phyloP scores from a whole-genome alignment of 1,140 invertebrate genomes.

The Saxidomus purpurata region DNA sequence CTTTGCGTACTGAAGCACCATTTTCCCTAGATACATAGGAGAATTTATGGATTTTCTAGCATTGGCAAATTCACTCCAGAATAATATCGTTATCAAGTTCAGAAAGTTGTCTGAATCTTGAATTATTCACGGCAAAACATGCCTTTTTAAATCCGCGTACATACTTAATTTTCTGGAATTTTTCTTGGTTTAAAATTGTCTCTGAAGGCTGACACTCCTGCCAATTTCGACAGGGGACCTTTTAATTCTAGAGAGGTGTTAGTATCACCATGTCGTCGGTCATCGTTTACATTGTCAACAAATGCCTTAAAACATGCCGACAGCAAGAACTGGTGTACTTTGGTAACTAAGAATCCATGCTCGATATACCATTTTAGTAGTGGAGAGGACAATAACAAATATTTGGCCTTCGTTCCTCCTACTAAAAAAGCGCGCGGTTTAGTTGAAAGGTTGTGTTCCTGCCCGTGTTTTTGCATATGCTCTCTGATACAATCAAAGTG shows the following conservation, averaged over 20 bases:
- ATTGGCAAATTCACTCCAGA: conserved; percentile 13
- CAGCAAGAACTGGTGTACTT: conserved; percentile 64
- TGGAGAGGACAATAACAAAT: conserved; percentile 54
- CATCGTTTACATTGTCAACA: conserved; percentile 60
- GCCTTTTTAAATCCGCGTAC: too few relatives aligned
- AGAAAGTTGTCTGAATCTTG: not conserved
- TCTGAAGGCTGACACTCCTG: not conserved
- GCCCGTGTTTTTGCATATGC: conserved; percentile 61
- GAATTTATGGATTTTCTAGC: not conserved
- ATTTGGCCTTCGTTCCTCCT: conserved; percentile 47
- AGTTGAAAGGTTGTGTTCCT: conserved; percentile 28
- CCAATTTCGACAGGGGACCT: not conserved
- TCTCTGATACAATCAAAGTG: conserved; percentile 52
- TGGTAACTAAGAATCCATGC: conserved; percentile 57
- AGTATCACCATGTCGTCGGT: conserved; percentile 63
- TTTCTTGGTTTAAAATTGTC: too few relatives aligned
- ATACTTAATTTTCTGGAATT: too few relatives aligned
- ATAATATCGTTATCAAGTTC: too few relatives aligned
- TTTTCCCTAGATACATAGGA: not conserved
- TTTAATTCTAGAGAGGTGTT: not conserved
- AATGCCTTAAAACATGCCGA: conserved; percentile 64
- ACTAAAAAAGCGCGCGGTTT: conserved; percentile 58
- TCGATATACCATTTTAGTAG: conserved; percentile 65
- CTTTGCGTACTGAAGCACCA: not conserved
- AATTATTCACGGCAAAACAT: not conserved